Evolutionary conservation across 2,113 vertebrate genomes (phyloP), one percentile per base, ranked within the genome.

Genomic region (Nettapus auritus): DNA sequence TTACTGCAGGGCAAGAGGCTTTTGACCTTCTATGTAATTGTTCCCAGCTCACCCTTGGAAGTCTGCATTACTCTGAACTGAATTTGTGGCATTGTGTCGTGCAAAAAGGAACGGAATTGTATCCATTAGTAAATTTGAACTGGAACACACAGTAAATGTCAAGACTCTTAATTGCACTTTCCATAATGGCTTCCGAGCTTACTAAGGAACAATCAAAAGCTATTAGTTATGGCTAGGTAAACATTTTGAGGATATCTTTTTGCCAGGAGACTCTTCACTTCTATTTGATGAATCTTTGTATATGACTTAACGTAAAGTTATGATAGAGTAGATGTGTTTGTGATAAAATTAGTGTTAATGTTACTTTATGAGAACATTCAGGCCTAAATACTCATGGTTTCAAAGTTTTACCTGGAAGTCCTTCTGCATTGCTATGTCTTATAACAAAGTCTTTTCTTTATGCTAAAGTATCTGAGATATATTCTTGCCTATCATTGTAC

Each of bases 181-280:
- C 94, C 96, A 77, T 97, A 98, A 98, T 97, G 95, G 88, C 86
- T 97, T 98, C 96, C 96, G 94, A 97, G 91, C 89, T 97, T 97
- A 97, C 97, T 95, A 97, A 97, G 93, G 95, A 98, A 98, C 97
- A 96, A 97, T 97, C 96, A 97, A 96, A 98, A 98, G 97, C 97
- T 97, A 98, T 98, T 98, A 97, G 96, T 96, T 98, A 97, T 97
- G 96, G 97, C 91, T 97, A 97, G 96, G 97, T 97, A 98, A 98
- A 98, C 97, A 97, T 96, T 97, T 97, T 97, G 97, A 97, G 96
- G 94, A 94, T 86, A 6, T 55, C 38, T 82, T 50, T 50, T 11
- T 86, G 76, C 96, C 95, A 90, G 94, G 97, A 97, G 64, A 80
- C 86, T 95, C 93, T 98, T 97, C 94, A 94, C 94, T 93, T 97